Evolutionary conservation across 1,140 invertebrate species (phyloP).

Genomic region (Maconellicoccus hirsutus): DNA sequence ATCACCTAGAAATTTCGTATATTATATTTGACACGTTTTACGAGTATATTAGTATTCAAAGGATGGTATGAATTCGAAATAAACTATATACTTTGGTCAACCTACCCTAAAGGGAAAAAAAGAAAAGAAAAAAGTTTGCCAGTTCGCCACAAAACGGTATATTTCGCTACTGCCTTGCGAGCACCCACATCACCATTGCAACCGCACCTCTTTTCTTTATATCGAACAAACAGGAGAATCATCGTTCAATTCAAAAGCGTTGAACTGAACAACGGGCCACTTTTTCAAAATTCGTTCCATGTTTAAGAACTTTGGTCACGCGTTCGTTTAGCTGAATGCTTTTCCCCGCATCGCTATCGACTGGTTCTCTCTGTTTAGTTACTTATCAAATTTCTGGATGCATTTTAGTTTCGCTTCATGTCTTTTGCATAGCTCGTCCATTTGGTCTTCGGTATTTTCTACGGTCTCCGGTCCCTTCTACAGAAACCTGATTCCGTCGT

Average conservation of each 20-base stretch:
- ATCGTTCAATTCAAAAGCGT: constrained; percentile 9
- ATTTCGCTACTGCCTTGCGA: neutral
- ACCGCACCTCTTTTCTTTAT: neutral
- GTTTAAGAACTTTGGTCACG: constrained; percentile 21
- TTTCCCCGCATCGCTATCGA: neutral
- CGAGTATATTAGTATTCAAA: neutral
- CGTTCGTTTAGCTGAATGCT: neutral
- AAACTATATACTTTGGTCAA: neutral
- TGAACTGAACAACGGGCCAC: constrained; percentile 1
- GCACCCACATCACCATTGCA: neutral
- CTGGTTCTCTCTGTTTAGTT: neutral
- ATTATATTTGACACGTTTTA: neutral
- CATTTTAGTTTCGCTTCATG: neutral
- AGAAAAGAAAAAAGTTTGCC: neutral
- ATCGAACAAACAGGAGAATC: neutral
- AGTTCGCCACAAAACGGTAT: neutral
- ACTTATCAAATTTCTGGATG: constrained; percentile 16
- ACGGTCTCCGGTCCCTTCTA: no score
- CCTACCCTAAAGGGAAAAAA: neutral
- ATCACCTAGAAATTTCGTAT: neutral
- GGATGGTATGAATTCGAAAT: neutral
- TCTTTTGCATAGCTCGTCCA: constrained; percentile 13
- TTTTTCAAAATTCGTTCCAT: constrained; percentile 16
- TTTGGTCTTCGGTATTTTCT: no score
- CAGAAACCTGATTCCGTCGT: no score